Evolutionary conservation across 1,140 invertebrate species (phyloP), one percentile per base, ranked within the genome.

Genomic region (Zeugodacus cucurbitae): DNA sequence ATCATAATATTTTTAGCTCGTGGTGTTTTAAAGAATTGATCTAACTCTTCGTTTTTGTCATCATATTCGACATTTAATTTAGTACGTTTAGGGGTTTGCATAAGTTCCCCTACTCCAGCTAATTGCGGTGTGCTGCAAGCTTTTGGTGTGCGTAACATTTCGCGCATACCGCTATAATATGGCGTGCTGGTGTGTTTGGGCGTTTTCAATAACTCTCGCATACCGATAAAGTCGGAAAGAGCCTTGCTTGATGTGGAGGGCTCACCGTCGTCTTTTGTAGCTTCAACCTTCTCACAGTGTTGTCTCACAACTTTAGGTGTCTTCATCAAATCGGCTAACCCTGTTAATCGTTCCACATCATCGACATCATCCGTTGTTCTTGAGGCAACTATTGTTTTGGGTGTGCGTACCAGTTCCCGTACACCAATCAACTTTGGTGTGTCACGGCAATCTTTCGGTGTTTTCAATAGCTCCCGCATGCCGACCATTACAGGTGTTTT

Each of bases 1-100:
- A 93, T 91, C 92, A 93, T 93, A 5, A 92, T 89, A 74, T 92
- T 89, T 59, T 90, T 91, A 14, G 90, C 91, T 6, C 91, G 90
- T 32, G 92, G 92, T 3, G 92, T 93, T 37, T 90, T 92, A 10
- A 92, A 86, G 78, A 90, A 89, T 70, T 86, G 32, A 8, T 92
- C 91, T 1, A 90, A 88, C 20, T 57, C 64, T 20, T 89, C 89
- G 14, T 74, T 58, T 58, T 37, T 29, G 17, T 58, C 64, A 54
- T 82, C 70, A n/a, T 26, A 74, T 88, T 74, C 37, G 11, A 3
- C 57, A 34, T 34, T n/a, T 37, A 87, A 26, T 29, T 70, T 70
- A 44, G 20, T 37, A 32, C 62, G 54, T 34, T 48, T 82, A 48
- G 87, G 70, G 2, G 89, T 86, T 22, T 92, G 89, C 78, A 93